Conservation (phyloP, 2,888 invertebrate species). For the Hedychridium roseum region DNA sequence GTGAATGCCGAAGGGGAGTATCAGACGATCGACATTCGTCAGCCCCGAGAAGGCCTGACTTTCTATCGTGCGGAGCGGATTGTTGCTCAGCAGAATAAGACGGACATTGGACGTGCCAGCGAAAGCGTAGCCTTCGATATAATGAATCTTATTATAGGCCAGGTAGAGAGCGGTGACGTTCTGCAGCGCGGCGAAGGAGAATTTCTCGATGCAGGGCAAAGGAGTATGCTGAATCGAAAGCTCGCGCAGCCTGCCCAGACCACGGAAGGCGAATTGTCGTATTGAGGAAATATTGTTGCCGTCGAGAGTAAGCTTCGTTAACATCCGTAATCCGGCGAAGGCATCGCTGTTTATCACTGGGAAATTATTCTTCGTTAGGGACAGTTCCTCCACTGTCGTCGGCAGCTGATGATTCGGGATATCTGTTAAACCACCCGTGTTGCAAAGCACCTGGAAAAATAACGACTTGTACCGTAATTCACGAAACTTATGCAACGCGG, state of each 20-base stretch:
- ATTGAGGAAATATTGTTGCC: slow-evolving; percentile 87
- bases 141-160: slow-evolving; percentile 75
- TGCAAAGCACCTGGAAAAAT: slow-evolving; percentile 81
- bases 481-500: background rate
- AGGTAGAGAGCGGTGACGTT: slow-evolving; percentile 78
- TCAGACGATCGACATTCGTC: slow-evolving; percentile 82
- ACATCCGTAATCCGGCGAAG: slow-evolving; percentile 79
- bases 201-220: slow-evolving; percentile 79
- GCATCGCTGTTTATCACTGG: slow-evolving; percentile 83
- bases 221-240: slow-evolving; percentile 89
- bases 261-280: slow-evolving; percentile 86
- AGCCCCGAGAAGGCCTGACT: slow-evolving; percentile 86
- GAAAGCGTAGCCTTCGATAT: slow-evolving; percentile 81
- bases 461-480: no score
- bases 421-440: slow-evolving; percentile 82
- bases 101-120: slow-evolving; percentile 86
- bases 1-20: slow-evolving; percentile 82
- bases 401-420: slow-evolving; percentile 82
- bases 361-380: slow-evolving; percentile 86
- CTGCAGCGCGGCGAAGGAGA: slow-evolving; percentile 85
- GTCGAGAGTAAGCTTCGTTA: slow-evolving; percentile 84
- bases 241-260: slow-evolving; percentile 78
- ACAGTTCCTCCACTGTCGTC: slow-evolving; percentile 81
- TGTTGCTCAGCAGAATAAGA: slow-evolving; percentile 82
- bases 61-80: slow-evolving; percentile 82